A percentile compares a stretch with the other conserved stretches of the same genome.
phyloP scores from a whole-genome alignment of 2,113 vertebrate genomes.

The Vulpes lagopus region DNA sequence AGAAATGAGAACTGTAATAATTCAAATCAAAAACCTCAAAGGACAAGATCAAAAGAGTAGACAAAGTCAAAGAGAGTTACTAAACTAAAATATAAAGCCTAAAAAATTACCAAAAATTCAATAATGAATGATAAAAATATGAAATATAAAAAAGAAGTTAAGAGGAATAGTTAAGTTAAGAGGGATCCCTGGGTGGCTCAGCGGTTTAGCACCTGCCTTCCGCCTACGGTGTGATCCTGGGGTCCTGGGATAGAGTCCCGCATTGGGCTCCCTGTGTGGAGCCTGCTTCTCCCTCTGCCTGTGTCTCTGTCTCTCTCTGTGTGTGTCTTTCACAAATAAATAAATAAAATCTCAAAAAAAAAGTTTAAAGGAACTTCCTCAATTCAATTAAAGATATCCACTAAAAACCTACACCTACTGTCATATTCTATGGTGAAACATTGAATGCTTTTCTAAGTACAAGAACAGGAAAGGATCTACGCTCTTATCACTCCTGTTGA shows the following conservation, averaged over 20 bases:
- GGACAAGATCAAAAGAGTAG: conserved; percentile 4
- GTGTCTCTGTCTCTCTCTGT: no score
- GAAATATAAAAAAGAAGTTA: background rate
- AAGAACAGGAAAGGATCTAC: background rate
- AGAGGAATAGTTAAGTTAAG: background rate
- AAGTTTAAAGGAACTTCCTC: background rate
- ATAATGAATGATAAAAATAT: background rate
- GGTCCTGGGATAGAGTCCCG: no score
- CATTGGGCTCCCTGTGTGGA: no score
- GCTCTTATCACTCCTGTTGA: background rate
- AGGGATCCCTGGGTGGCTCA: no score
- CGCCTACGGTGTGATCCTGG: no score
- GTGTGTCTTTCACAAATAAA: no score
- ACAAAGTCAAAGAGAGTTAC: background rate
- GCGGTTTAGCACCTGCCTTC: no score
- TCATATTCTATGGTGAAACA: background rate
- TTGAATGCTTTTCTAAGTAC: background rate
- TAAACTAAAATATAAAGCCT: conserved; percentile 3
- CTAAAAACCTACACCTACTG: background rate
- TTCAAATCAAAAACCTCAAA: background rate
- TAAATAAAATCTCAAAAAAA: background rate
- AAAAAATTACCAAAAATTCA: conserved; percentile 13
- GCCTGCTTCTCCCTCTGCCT: no score
- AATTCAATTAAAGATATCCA: background rate
- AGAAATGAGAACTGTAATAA: background rate